Base-by-base conservation (phyloP, 2,797 vertebrate genomes). In the Miichthys miiuy region DNA sequence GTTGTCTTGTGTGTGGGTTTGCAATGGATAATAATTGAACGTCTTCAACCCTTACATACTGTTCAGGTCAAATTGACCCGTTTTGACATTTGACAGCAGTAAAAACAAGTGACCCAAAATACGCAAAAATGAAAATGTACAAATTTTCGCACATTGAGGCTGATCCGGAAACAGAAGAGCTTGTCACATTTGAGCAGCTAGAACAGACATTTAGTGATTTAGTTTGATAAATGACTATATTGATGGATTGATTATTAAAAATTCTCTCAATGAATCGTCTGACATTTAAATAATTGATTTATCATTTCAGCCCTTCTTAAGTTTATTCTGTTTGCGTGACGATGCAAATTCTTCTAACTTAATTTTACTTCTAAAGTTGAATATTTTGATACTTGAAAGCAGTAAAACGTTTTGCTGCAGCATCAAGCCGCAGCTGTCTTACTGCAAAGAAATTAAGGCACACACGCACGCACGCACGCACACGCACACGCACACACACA, bases 371-470 rank as follows among this genome's bases (percentile, higher is more conserved):
- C 11, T 27, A 62, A 47, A 13, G 1, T 14, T 62, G 13, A 16
- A 46, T 64, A 11, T 48, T 55, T 57, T 0, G 23, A 47, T 21
- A 38, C 48, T 0, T 64, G 38, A 17, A 46, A 54, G 17, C 47
- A 27, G 12, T 23, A 5, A 3, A 44, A 17, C 10, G 6, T 61
- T 9, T 76, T 57, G 17, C 34, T 63, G 20, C 5, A 63, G 63
- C 10, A 46, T 57, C 51, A 30, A 12, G 8, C 34, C 6, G 2
- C 30, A 10, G 18, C 58, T 56, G 65, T 34, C 41, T 67, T 18
- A 52, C 56, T 66, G 62, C 44, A 51, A 68, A 76, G 75, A 34
- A 81, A 73, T 52, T 38, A 72, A 38, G 21, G n/a, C 52, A 41
- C 72, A 27, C 16, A 18, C 34, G 71, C 54, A 44, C 51, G 58